Evolutionary conservation across 1,140 invertebrate species (phyloP).

Genomic region (Mizuhopecten yessoensis): DNA sequence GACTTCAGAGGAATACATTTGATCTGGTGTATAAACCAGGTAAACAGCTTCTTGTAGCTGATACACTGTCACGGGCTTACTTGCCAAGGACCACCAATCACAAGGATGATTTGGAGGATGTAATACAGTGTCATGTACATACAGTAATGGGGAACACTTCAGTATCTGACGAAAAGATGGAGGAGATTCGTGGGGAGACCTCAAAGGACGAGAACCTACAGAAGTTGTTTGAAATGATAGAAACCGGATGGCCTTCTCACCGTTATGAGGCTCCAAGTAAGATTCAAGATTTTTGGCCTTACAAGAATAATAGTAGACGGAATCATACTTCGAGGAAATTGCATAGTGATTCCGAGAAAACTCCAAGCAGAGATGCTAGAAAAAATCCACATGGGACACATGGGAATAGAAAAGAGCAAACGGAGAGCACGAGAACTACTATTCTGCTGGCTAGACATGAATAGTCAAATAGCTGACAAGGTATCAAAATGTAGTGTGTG

Average conservation of each 20-base stretch:
- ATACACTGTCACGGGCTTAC: constrained; percentile 57
- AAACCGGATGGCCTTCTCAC: too few relatives aligned
- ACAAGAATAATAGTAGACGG: neutral
- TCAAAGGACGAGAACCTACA: too few relatives aligned
- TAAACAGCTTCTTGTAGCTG: constrained; percentile 60
- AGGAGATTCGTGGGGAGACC: neutral
- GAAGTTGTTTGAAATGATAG: too few relatives aligned
- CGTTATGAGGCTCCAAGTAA: neutral
- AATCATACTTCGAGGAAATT: neutral
- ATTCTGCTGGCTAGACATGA: constrained; percentile 66
- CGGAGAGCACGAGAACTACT: constrained; percentile 60
- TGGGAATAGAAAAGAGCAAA: too few relatives aligned
- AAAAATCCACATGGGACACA: too few relatives aligned
- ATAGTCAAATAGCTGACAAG: constrained; percentile 56
- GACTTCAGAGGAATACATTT: constrained; percentile 69
- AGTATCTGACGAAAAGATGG: neutral
- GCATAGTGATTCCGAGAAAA: too few relatives aligned
- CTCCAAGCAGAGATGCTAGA: too few relatives aligned
- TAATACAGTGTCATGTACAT: neutral
- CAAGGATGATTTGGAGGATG: neutral
- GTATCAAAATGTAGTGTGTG: constrained; percentile 58
- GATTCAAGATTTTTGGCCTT: neutral
- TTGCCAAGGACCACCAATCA: constrained; percentile 9
- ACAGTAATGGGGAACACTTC: neutral
- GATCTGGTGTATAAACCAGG: constrained; percentile 62